phyloP scores from a whole-genome alignment of 1,140 invertebrate genomes.

The Homarus americanus region DNA sequence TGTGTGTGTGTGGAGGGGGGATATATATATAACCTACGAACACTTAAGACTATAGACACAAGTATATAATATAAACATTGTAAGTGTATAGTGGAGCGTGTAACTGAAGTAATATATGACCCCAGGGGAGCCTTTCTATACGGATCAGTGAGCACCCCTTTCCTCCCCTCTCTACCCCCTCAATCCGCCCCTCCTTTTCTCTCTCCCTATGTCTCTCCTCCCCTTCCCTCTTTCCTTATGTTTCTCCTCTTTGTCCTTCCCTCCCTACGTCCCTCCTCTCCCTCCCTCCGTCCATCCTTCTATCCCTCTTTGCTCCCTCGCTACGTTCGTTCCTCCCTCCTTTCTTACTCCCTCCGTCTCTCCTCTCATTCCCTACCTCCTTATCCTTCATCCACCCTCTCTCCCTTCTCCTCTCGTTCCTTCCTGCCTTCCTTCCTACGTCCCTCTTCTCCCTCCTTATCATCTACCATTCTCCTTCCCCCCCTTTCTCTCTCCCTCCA shows the following conservation, averaged over 20 bases:
- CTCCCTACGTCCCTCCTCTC: neutral
- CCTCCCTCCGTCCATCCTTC: neutral
- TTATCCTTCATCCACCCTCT: no score
- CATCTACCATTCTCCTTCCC: neutral
- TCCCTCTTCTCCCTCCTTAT: neutral
- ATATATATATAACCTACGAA: no score
- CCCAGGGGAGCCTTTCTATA: neutral
- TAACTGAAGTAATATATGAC: neutral
- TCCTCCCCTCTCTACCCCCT: neutral
- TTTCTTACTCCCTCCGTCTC: neutral
- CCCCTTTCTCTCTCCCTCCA: constrained; percentile 13
- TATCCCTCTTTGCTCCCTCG: neutral
- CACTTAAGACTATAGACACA: no score
- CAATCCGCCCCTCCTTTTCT: no score
- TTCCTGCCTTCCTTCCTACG: neutral
- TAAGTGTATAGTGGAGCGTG: no score
- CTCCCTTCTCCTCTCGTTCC: no score
- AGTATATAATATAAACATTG: no score
- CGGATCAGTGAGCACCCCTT: neutral
- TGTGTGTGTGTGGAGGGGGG: no score
- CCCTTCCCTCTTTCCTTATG: no score
- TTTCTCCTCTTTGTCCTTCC: no score
- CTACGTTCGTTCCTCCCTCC: neutral
- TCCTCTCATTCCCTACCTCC: neutral
- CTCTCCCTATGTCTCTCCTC: neutral